These are phyloP conservation scores for Sporophila hypoxantha DNA, from an alignment of 2,113 vertebrate species.

Conservation along the genomic window DNA sequence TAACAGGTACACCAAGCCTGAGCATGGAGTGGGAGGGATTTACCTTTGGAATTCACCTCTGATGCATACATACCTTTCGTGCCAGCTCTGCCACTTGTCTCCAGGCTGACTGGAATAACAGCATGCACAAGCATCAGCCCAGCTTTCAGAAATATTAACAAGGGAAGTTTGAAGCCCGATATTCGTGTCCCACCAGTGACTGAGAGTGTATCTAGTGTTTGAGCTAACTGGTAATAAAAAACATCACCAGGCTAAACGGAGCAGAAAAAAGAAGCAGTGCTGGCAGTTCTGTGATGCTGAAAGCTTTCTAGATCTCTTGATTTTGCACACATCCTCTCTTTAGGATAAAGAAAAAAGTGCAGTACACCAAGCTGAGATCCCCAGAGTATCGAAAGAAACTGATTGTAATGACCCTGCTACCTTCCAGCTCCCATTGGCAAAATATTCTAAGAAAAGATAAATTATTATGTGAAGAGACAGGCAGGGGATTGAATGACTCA, in stretches of 20 bases:
- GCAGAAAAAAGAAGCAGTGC: not conserved
- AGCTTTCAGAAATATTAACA: not conserved
- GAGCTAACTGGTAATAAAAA: not conserved
- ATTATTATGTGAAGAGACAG: not conserved
- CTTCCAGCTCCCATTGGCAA: not conserved
- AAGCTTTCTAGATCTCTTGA: not conserved
- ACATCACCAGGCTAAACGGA: not conserved
- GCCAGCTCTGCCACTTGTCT: not conserved
- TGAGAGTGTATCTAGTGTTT: not conserved
- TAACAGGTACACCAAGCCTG: not conserved
- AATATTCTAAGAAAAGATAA: not conserved
- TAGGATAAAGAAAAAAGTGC: not conserved
- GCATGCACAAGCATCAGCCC: not conserved
- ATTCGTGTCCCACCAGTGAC: not conserved
- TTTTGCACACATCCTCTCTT: not conserved
- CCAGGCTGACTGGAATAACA: slow-evolving; percentile 22
- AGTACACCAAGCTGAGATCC: not conserved
- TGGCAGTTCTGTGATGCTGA: not conserved
- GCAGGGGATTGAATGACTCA: not conserved
- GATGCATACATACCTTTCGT: not conserved
- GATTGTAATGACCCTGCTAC: not conserved
- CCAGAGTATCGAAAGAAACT: not conserved
- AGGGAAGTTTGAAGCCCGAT: not conserved
- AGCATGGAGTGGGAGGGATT: not conserved
- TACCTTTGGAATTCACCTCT: not conserved